phyloP scores from a whole-genome alignment of 2,113 vertebrate genomes.

The Synchiropus splendidus region DNA sequence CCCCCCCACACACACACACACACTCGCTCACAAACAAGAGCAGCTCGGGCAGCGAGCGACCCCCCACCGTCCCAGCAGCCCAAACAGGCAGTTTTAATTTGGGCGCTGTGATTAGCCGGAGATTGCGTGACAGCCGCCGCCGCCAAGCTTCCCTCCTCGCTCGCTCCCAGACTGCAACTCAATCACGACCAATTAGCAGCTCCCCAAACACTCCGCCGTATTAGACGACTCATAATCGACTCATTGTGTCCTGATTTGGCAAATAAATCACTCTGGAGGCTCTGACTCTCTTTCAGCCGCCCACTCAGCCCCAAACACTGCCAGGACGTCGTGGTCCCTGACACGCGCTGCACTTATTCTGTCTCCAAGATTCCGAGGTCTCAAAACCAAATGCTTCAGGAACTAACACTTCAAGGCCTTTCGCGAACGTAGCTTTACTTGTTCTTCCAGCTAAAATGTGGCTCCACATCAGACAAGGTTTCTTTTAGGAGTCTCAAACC shows the following conservation, averaged over 20 bases:
- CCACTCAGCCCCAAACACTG: conserved; percentile 5
- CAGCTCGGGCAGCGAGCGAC: conserved; percentile 25
- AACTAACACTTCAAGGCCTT: too few relatives aligned
- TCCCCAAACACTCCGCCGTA: conserved; percentile 79
- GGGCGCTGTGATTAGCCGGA: conserved; percentile 77
- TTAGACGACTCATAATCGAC: conserved; percentile 78
- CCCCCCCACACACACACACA: too few relatives aligned
- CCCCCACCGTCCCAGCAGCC: conserved; percentile 43
- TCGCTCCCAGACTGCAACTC: conserved; percentile 73
- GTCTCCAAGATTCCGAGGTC: too few relatives aligned
- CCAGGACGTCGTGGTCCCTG: too few relatives aligned
- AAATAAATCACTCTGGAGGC: conserved; percentile 80
- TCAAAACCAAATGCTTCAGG: too few relatives aligned
- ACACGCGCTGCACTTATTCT: too few relatives aligned
- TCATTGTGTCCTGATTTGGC: conserved; percentile 83
- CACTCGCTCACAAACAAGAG: conserved; percentile 11
- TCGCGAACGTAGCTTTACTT: too few relatives aligned
- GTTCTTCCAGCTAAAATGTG: too few relatives aligned
- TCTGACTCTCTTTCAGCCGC: conserved; percentile 40
- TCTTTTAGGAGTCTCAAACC: too few relatives aligned
- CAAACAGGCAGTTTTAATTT: conserved; percentile 75
- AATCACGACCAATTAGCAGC: conserved; percentile 75
- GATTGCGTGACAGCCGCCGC: conserved; percentile 75
- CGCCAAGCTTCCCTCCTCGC: conserved; percentile 68
- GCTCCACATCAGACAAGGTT: too few relatives aligned